phyloP scores from a whole-genome alignment of 2,113 vertebrate genomes.

The Amphiprion ocellaris region DNA sequence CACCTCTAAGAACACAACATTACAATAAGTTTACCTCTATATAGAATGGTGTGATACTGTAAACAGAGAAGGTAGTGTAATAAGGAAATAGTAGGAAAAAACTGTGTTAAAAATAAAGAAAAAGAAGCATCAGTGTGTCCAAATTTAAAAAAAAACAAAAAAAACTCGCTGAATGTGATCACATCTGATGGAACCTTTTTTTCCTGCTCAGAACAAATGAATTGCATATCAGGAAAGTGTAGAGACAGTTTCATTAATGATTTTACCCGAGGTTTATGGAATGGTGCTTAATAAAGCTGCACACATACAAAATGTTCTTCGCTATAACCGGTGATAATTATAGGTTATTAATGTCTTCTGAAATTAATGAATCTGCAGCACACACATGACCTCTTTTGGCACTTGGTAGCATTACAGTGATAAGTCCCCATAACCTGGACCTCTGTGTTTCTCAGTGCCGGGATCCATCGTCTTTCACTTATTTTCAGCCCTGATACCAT shows the following conservation, averaged over 20 bases:
- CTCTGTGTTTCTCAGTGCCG: constrained; percentile 18
- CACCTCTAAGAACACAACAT: constrained; percentile 19
- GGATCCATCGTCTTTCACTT: constrained; percentile 54
- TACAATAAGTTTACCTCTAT: constrained; percentile 6
- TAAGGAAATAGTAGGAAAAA: constrained; percentile 11
- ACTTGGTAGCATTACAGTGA: constrained; percentile 75
- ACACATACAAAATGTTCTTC: constrained; percentile 58
- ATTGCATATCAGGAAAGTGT: constrained; percentile 44
- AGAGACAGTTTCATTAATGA: constrained; percentile 59
- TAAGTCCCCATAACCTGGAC: constrained; percentile 35
- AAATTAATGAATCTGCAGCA: constrained; percentile 78
- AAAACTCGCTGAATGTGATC: constrained; percentile 15
- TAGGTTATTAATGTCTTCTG: constrained; percentile 69
- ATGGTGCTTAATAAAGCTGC: constrained; percentile 62
- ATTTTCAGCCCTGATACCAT: constrained; percentile 36
- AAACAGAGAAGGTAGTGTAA: constrained; percentile 11
- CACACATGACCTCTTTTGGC: constrained; percentile 82
- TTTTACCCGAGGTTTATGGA: constrained; percentile 64
- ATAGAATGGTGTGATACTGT: background rate
- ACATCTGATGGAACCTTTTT: constrained; percentile 35
- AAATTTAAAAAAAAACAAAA: background rate
- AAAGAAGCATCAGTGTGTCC: constrained; percentile 2
- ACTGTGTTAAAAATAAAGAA: background rate
- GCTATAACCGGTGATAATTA: constrained; percentile 65
- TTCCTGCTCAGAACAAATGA: constrained; percentile 49